Evolutionary conservation across 2,888 invertebrate genomes (phyloP).

Genomic region (Dromius quadrimaculatus): DNA sequence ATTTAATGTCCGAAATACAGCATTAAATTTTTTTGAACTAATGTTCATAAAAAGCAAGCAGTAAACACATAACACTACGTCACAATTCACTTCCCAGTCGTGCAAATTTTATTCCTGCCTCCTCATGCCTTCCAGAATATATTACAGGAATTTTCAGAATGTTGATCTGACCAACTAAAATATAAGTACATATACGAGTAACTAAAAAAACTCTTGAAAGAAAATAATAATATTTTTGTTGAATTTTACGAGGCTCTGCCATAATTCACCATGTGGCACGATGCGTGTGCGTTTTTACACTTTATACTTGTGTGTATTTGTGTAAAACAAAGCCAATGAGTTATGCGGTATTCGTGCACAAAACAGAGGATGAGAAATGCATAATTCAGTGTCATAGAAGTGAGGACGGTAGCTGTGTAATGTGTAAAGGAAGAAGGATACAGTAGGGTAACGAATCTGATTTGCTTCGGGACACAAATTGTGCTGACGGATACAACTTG

Average conservation of each 20-base stretch:
- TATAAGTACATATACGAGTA: too few relatives aligned
- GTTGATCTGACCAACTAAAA: too few relatives aligned
- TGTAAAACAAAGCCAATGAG: constrained; percentile 48
- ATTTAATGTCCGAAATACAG: constrained; percentile 5
- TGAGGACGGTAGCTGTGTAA: neutral
- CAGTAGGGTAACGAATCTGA: constrained; percentile 37
- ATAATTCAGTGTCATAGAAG: constrained; percentile 31
- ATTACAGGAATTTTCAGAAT: too few relatives aligned
- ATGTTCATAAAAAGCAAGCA: constrained; percentile 18
- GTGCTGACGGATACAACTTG: constrained; percentile 19
- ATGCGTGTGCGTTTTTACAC: constrained; percentile 1
- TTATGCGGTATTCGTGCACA: constrained; percentile 41
- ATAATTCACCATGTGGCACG: too few relatives aligned
- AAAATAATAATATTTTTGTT: too few relatives aligned
- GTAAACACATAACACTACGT: constrained; percentile 19
- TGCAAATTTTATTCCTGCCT: constrained; percentile 37
- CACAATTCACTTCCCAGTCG: constrained; percentile 4
- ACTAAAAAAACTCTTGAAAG: too few relatives aligned
- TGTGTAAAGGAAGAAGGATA: neutral
- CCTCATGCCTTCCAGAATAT: neutral
- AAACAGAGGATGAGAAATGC: constrained; percentile 35
- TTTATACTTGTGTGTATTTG: constrained; percentile 25
- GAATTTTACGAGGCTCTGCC: too few relatives aligned
- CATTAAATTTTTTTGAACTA: constrained; percentile 25
- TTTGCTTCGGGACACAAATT: neutral